Percentiles rank a stretch among this genome's conserved stretches.
Evolutionary conservation across 2,888 invertebrate species (phyloP).

Genomic region (Aphodius granarius): DNA sequence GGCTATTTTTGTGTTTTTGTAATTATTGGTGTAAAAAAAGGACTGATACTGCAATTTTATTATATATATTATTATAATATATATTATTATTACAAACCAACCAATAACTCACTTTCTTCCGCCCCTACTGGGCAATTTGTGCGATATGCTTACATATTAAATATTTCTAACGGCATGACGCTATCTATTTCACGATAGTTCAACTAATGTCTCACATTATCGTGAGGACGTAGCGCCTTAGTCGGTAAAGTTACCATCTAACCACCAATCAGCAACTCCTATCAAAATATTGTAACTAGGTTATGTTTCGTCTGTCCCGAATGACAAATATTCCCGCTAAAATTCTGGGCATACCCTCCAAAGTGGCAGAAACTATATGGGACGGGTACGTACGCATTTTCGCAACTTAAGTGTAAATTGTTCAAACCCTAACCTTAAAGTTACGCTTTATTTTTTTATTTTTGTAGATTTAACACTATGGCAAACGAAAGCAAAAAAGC

Average conservation of each 20-base stretch:
- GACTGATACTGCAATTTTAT: too few relatives aligned
- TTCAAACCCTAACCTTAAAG: neutral
- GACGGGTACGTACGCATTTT: constrained; percentile 32
- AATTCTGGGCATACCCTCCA: constrained; percentile 12
- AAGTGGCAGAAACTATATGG: constrained; percentile 30
- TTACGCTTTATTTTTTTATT: neutral
- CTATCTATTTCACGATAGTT: neutral
- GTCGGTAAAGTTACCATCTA: neutral
- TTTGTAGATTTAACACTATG: constrained; percentile 48
- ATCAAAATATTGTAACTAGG: neutral
- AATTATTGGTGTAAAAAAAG: too few relatives aligned
- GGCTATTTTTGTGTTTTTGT: too few relatives aligned
- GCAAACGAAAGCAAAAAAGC: constrained; percentile 45
- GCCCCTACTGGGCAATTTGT: too few relatives aligned
- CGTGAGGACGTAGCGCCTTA: neutral
- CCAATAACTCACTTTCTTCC: too few relatives aligned
- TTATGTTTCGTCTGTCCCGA: neutral
- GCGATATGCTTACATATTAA: too few relatives aligned
- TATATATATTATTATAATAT: too few relatives aligned
- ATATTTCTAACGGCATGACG: too few relatives aligned
- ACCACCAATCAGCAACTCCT: neutral
- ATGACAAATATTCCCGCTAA: constrained; percentile 18
- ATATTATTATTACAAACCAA: too few relatives aligned
- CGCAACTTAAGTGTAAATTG: neutral
- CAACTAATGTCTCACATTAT: neutral